Conservation (phyloP, 2,113 vertebrate genomes). For the Callionymus lyra region DNA sequence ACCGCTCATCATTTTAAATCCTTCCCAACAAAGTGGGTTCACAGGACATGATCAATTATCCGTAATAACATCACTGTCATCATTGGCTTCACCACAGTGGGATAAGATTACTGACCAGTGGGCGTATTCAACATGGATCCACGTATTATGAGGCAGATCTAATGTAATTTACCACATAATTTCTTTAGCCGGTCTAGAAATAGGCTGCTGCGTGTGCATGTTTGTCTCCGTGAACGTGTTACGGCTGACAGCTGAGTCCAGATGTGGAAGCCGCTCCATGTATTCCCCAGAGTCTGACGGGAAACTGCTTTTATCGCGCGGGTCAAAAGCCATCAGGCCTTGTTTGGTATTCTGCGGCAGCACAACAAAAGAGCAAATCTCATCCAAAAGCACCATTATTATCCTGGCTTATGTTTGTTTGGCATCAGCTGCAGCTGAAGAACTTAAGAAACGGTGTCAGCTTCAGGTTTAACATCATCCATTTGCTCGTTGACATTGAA, state of each 20-base stretch:
- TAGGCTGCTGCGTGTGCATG: slow-evolving; percentile 40
- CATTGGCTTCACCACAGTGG: slow-evolving; percentile 37
- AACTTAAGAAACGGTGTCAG: too few relatives aligned
- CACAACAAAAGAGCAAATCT: slow-evolving; percentile 1
- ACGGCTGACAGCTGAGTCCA: slow-evolving; percentile 27
- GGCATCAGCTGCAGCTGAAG: slow-evolving; percentile 10
- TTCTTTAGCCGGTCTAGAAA: slow-evolving; percentile 58
- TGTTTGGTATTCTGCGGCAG: not conserved
- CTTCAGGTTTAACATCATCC: too few relatives aligned
- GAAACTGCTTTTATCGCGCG: slow-evolving; percentile 1
- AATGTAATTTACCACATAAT: slow-evolving; percentile 59
- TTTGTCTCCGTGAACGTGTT: slow-evolving; percentile 36
- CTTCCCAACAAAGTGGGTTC: slow-evolving; percentile 37
- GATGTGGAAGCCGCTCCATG: slow-evolving; percentile 6
- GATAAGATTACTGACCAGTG: slow-evolving; percentile 48
- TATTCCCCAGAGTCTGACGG: slow-evolving; percentile 5
- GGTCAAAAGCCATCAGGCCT: slow-evolving; percentile 1
- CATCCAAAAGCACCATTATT: not conserved
- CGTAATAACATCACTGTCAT: slow-evolving; percentile 52
- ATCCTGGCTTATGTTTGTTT: slow-evolving; percentile 15
- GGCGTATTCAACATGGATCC: slow-evolving; percentile 48
- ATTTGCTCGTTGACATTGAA: too few relatives aligned
- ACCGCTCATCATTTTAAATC: slow-evolving; percentile 38
- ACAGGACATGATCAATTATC: slow-evolving; percentile 55
- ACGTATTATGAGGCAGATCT: slow-evolving; percentile 46